Conservation (phyloP, 2,888 invertebrate species). For the Conops quadrifasciatus region DNA sequence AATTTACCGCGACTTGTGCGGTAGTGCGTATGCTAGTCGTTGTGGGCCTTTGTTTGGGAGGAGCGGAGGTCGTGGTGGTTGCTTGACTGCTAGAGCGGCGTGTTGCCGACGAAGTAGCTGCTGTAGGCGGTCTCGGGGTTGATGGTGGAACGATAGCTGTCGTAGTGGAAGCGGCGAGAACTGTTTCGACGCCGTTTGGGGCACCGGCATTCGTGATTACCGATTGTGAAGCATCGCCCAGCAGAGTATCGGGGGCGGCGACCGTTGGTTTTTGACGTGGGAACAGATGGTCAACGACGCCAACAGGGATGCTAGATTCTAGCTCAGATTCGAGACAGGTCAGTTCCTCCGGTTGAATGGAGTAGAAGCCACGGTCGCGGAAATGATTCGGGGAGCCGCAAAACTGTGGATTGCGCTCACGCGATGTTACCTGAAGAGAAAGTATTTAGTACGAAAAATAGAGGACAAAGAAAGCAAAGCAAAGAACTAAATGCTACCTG, state of each 20-base stretch:
- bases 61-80: conserved; percentile 35
- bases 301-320: conserved; percentile 65
- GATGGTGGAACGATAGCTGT: conserved; percentile 44
- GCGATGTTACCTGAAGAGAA: conserved; percentile 73
- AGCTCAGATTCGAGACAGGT: conserved; percentile 70
- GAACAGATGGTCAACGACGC: conserved; percentile 63
- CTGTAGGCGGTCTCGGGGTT: conserved; percentile 32
- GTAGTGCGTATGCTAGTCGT: conserved; percentile 46
- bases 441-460: background rate
- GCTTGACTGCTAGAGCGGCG: conserved; percentile 34
- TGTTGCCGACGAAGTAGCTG: conserved; percentile 30
- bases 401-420: conserved; percentile 91
- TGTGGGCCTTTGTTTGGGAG: conserved; percentile 40
- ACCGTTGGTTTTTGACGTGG: conserved; percentile 62
- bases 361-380: conserved; percentile 85
- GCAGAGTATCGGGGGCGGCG: conserved; percentile 55
- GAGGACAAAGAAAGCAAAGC: too few relatives aligned
- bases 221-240: conserved; percentile 39
- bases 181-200: conserved; percentile 42
- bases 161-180: conserved; percentile 41
- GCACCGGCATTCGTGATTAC: conserved; percentile 37
- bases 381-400: conserved; percentile 85
- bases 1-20: conserved; percentile 46
- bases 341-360: conserved; percentile 81
- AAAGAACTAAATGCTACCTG: too few relatives aligned